Percentiles rank a stretch among this genome's conserved stretches.
These are phyloP conservation scores for Mixornis gularis DNA, from an alignment of 2,113 vertebrate species.

Conservation along the genomic window DNA sequence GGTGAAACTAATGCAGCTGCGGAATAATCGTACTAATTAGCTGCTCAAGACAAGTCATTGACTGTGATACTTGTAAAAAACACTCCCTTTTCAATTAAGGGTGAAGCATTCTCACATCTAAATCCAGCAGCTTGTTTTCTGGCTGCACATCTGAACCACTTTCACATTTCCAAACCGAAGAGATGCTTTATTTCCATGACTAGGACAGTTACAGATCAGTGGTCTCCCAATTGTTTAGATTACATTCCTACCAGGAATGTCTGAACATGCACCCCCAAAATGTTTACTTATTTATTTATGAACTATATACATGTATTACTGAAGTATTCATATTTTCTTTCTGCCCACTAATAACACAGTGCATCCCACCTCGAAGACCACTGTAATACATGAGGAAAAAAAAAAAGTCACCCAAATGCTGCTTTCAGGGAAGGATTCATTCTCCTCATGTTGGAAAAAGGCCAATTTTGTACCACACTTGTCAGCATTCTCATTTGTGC, in stretches of 20 bases:
- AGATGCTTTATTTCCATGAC: not conserved
- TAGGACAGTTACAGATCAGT: not conserved
- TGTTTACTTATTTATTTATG: not conserved
- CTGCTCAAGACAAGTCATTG: conserved; percentile 80
- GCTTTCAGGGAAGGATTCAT: not conserved
- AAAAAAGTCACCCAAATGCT: not conserved
- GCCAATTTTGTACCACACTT: not conserved
- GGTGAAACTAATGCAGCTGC: conserved; percentile 84
- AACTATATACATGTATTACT: not conserved
- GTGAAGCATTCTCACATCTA: conserved; percentile 59
- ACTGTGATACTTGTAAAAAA: conserved; percentile 67
- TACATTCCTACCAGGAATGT: not conserved
- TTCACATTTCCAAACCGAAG: not conserved
- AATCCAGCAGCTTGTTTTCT: conserved; percentile 44
- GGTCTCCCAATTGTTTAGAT: not conserved
- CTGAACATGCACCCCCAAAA: not conserved
- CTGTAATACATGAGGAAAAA: not conserved
- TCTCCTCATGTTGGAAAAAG: not conserved
- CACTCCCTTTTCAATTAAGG: conserved; percentile 71
- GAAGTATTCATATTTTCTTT: not conserved
- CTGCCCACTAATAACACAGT: not conserved
- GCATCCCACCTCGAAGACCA: not conserved
- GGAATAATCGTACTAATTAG: conserved; percentile 98
- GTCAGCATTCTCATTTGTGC: not conserved
- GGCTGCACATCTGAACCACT: not conserved